A percentile compares a stretch with the other conserved stretches of the same genome.
These are phyloP conservation scores for Tipula helvola DNA, from an alignment of 2,888 invertebrate genomes.

Conservation along the genomic window DNA sequence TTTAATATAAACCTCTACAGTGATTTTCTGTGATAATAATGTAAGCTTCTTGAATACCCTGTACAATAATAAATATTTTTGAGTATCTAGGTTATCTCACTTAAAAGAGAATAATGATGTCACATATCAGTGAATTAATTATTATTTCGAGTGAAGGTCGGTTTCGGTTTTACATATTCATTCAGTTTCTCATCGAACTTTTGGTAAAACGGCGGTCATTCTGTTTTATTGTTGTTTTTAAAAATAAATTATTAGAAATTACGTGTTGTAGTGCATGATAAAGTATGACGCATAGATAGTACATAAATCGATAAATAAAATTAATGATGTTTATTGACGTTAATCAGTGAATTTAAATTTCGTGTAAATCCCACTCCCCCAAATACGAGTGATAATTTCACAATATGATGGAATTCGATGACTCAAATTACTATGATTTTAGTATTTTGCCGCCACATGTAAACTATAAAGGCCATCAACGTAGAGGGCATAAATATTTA, in stretches of 20 bases:
- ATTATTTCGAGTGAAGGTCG: no score
- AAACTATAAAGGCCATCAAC: neutral
- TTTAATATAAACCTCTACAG: neutral
- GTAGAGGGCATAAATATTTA: neutral
- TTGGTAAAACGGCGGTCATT: neutral
- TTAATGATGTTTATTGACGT: neutral
- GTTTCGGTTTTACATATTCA: neutral
- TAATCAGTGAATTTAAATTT: neutral
- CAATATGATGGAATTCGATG: neutral
- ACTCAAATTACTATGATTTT: neutral
- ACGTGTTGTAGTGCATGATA: neutral
- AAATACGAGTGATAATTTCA: neutral
- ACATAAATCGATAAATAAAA: neutral
- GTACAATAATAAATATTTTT: neutral
- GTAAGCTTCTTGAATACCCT: neutral
- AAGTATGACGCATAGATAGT: neutral
- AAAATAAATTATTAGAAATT: neutral
- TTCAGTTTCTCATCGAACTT: neutral
- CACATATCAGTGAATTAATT: neutral
- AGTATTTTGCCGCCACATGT: neutral
- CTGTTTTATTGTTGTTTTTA: neutral
- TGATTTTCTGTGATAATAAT: neutral
- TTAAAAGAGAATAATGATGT: neutral
- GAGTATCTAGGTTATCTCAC: neutral
- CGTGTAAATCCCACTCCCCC: neutral